Conservation (phyloP, 2,797 vertebrate genomes). For the Lepidocolaptes lacrymiger region DNA sequence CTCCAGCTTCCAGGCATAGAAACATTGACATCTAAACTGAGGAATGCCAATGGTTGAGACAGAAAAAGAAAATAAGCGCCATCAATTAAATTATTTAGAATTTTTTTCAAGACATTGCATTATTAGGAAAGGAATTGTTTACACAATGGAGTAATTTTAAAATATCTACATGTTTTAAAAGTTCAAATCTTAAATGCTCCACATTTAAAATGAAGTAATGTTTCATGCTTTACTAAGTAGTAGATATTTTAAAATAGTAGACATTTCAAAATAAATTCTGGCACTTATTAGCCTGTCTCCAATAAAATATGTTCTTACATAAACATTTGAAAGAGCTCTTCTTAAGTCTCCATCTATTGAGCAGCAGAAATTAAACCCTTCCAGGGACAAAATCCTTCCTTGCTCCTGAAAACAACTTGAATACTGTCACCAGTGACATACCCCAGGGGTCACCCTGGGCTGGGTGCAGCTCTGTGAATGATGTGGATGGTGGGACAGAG, state of each 20-base stretch:
- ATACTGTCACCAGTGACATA: background rate
- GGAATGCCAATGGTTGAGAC: conserved; percentile 3
- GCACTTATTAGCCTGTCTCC: background rate
- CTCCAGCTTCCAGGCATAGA: conserved; percentile 31
- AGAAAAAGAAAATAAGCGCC: background rate
- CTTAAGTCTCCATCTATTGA: background rate
- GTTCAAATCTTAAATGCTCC: background rate
- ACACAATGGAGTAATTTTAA: background rate
- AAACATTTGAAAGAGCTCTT: background rate
- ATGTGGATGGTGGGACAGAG: background rate
- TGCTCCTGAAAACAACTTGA: background rate
- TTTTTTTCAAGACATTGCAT: background rate
- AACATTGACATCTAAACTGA: conserved; percentile 23
- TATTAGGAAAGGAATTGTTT: conserved; percentile 10
- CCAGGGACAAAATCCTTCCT: background rate
- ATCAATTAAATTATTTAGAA: background rate
- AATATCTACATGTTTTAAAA: background rate
- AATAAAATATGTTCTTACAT: background rate
- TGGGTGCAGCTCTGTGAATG: background rate
- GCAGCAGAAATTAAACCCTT: background rate
- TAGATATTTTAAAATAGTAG: background rate
- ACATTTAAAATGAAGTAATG: background rate
- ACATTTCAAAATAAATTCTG: background rate
- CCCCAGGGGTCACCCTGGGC: background rate
- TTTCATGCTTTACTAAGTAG: background rate